Conservation (phyloP, 2,888 invertebrate genomes). For the Lasioglossum lativentre region DNA sequence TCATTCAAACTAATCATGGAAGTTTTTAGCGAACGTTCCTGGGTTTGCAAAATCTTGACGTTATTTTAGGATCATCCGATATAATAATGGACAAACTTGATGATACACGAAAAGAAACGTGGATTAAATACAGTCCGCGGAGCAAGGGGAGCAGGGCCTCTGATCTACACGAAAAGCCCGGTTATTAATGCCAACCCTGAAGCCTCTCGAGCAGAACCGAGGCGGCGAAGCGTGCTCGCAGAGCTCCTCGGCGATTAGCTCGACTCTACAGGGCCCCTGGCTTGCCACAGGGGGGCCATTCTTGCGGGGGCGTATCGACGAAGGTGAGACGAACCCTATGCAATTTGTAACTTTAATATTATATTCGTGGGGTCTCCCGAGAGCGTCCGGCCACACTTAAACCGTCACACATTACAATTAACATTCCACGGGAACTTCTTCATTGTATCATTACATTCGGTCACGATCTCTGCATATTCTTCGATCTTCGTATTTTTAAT, state of each 20-base stretch:
- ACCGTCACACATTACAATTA: constrained; percentile 13
- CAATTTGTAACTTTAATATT: constrained; percentile 70
- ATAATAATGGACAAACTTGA: constrained; percentile 15
- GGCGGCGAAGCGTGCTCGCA: constrained; percentile 76
- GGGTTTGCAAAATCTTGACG: not conserved
- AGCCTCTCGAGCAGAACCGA: constrained; percentile 63
- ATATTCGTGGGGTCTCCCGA: constrained; percentile 32
- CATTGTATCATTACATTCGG: constrained; percentile 7
- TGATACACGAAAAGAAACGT: constrained; percentile 1
- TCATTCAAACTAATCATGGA: not conserved
- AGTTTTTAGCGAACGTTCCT: not conserved
- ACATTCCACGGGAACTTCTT: constrained; percentile 10
- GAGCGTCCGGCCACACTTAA: not conserved
- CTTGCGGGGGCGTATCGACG: constrained; percentile 53
- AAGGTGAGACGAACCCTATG: constrained; percentile 61
- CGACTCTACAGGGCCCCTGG: constrained; percentile 62
- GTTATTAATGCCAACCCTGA: constrained; percentile 71
- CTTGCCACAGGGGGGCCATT: constrained; percentile 54
- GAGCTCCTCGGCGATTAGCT: constrained; percentile 78
- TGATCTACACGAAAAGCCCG: constrained; percentile 51
- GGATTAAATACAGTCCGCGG: constrained; percentile 17
- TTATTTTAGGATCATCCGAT: constrained; percentile 2
- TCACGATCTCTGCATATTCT: not conserved
- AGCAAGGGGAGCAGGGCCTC: constrained; percentile 43
- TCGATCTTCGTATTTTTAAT: not conserved